phyloP scores from a whole-genome alignment of 2,113 vertebrate genomes.

The Origma solitaria region DNA sequence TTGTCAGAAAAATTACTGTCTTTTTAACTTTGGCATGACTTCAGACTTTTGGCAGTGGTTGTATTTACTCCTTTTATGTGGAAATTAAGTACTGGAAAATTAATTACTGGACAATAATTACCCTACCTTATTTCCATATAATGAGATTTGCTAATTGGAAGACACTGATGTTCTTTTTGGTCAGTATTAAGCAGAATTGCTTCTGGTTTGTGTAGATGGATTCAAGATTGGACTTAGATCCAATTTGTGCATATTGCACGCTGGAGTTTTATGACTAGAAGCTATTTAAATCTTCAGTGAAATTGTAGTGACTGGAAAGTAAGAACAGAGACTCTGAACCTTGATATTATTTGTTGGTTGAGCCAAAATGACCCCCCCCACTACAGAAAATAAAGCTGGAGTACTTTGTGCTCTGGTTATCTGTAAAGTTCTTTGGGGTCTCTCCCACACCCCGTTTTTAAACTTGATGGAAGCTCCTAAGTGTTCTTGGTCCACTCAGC shows the following conservation, averaged over 20 bases:
- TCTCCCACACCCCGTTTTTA: not conserved
- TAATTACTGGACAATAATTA: not conserved
- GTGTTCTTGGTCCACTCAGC: not conserved
- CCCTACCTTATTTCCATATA: not conserved
- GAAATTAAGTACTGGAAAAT: no score
- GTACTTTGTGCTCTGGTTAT: not conserved
- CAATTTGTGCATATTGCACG: not conserved
- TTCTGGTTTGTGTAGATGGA: not conserved
- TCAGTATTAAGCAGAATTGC: not conserved
- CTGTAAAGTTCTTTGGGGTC: not conserved
- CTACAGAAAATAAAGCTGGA: not conserved
- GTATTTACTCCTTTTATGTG: not conserved
- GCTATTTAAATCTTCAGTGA: not conserved
- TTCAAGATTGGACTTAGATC: not conserved
- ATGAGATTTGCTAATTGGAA: not conserved
- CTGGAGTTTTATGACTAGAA: not conserved
- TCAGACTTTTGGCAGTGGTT: not conserved
- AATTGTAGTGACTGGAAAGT: not conserved
- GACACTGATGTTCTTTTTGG: not conserved
- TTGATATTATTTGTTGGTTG: not conserved
- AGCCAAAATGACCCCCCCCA: not conserved
- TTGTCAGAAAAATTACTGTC: not conserved
- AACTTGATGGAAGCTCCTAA: not conserved
- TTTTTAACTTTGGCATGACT: not conserved
- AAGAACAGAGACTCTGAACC: not conserved